Percentiles rank a stretch among this genome's conserved stretches.
Evolutionary conservation across 35 echinoderm and acorn worm species (phyloP).

Genomic region (Lytechinus variegatus): DNA sequence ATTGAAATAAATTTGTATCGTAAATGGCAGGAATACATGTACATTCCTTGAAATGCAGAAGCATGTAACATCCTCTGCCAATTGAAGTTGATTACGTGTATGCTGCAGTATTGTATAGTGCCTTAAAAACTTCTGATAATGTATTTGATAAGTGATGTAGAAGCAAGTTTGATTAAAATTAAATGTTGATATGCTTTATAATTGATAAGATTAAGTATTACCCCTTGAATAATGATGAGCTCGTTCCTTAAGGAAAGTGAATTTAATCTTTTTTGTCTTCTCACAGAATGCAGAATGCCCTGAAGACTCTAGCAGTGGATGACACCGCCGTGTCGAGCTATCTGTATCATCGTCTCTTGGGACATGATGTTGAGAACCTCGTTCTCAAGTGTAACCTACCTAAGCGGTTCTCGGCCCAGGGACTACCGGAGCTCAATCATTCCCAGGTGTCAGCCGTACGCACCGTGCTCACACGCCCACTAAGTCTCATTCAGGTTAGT

Average conservation of each 20-base stretch:
- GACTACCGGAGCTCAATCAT: constrained; percentile 90
- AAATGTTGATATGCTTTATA: no score
- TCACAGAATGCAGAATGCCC: constrained; percentile 92
- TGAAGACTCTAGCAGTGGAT: constrained; percentile 96
- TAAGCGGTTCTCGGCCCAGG: constrained; percentile 84
- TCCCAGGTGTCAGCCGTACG: constrained; percentile 96
- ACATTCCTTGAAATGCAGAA: no score
- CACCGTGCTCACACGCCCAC: constrained; percentile 83
- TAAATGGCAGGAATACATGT: no score
- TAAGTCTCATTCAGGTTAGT: constrained; percentile 96
- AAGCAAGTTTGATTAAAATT: no score
- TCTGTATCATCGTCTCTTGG: constrained; percentile 89
- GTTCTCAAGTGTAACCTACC: constrained; percentile 90
- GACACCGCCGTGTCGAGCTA: constrained; percentile 95
- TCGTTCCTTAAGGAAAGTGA: no score
- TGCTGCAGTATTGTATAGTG: neutral
- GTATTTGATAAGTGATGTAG: no score
- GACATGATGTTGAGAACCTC: constrained; percentile 95
- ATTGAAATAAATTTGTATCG: no score
- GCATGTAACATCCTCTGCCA: neutral
- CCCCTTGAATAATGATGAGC: no score
- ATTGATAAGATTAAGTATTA: no score
- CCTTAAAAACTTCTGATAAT: neutral
- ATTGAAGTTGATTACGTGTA: neutral
- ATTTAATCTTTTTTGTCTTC: neutral